Evolutionary conservation across 2,797 vertebrate genomes (phyloP), one percentile per base, ranked within the genome.

Genomic region (Petrocephalus sullivani): DNA sequence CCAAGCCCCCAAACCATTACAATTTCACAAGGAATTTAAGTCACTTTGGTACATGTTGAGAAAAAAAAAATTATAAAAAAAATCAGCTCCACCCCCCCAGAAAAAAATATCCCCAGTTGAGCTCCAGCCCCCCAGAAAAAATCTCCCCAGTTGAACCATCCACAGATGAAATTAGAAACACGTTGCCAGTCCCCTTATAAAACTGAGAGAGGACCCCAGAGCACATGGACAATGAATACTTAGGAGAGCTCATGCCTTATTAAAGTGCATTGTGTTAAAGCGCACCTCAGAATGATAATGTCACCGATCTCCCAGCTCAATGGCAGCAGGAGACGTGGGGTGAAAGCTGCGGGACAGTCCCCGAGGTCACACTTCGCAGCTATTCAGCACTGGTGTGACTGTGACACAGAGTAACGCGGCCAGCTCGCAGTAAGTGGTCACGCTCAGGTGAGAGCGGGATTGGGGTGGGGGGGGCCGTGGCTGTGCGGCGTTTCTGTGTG

Each of bases 331-430:
- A 82, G n/a, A 10, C 78, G 12, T 6, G 46, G 78, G n/a, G 49
- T 21, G 21, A 21, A 54, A 21, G 46, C 49, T 1, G 19, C 3
- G 8, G 1, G 81, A 3, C 7, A 49, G 2, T 53, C 49, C 81
- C 19, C 10, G 49, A 83, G 81, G 81, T 83, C n/a, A 83, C 81
- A 53, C 81, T 51, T 53, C 81, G 23, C 81, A 83, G 81, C 81
- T 23, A 53, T 83, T 83, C 81, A 83, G 81, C 46, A 53, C 81
- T 46, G 49, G 81, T 71, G 64, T 16, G 64, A 37, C 28, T 16
- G 64, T 6, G 46, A 51, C 46, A 28, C 46, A 46, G 81, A 83
- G 81, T n/a, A 51, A 53, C 81, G 53, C n/a, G n/a, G 71, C 81
- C 81, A 51, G 81, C 46, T 83, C 81, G 7, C 81, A 54, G 21